Base-by-base conservation (phyloP, 2,113 vertebrate genomes). In the Lampris incognitus region DNA sequence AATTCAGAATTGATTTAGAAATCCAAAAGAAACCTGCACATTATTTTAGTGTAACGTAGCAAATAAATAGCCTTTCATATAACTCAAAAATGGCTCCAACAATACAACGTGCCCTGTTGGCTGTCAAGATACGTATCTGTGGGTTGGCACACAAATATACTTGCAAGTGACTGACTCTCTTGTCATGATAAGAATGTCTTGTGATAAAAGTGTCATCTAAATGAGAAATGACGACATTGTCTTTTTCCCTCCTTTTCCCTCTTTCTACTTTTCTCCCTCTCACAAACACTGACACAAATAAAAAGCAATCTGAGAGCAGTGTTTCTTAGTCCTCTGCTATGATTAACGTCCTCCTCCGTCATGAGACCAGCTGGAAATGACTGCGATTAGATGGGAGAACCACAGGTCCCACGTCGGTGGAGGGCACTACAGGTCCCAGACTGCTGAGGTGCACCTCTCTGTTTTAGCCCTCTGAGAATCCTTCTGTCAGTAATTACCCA, bases 281-380 rank as follows among this genome's bases (percentile, higher is more conserved):
- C 59, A 66, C 70, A 41, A 0, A 39, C 40, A 69, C 56, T 60
- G 52, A 68, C 69, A 72, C 24, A 66, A 58, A 52, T 46, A 40
- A 54, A 64, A 42, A 6, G 41, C 39, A 66, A 66, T 66, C 52
- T 74, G 56, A 46, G 55, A 71, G 60, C 64, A 70, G 78, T 60
- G 59, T 70, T 73, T 41, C 56, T 49, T 70, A 65, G 65, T 85
- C 44, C 67, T 83, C 75, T 56, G 56, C 71, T 79, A 46, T 92
- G 89, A 61, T 90, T 90, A 91, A 92, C 88, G 89, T 92, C 84
- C 77, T 84, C 49, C 44, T 55, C 59, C 72, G 56, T 86, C 90
- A 91, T 60, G 85, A 91, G 91, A 85, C 76, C 78, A 81, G 56
- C 64, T 78, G 70, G 76, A 69, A 87, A 74, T 55, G 36, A 6